Base-by-base conservation (phyloP, 2,797 vertebrate genomes). In the Pseudochromis fuscus region DNA sequence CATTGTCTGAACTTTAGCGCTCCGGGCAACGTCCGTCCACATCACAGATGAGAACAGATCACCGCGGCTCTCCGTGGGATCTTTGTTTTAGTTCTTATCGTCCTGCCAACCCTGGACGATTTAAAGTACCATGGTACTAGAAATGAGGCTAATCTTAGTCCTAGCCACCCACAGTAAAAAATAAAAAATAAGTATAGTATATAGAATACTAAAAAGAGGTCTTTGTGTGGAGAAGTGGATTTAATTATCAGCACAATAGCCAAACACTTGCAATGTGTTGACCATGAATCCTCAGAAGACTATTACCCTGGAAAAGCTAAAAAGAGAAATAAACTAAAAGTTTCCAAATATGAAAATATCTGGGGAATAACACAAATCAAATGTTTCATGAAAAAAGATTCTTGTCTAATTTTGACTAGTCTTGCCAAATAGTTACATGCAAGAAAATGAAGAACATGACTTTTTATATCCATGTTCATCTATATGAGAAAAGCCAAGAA, bases 81-180 rank as follows among this genome's bases (percentile, higher is more conserved):
- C 33, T 74, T 65, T 58, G n/a, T 50, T 69, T 79, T 33, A 53
- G 45, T 46, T 72, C 24, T 57, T 38, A 40, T 61, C 60, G 35
- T 65, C 84, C 85, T 87, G 82, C 84, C 90, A 90, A 89, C 87
- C 82, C 50, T 45, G 74, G 48, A 76, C 83, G 83, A 85, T 86
- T 90, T 82, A 9, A 69, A 72, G 77, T 72, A 91, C 77, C 85
- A 81, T 46, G 67, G 78, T 30, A 49, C 60, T 23, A 33, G n/a
- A 24, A 38, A 62, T 42, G 55, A 55, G 42, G 67, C 12, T 16
- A 52, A 74, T 66, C 18, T 42, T 31, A 28, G 21, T 57, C 24
- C n/a, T n/a, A 42, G 11, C 21, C 2, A 19, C 30, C 76, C 52
- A 48, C 42, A 48, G 49, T 23, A 48, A 16, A 66, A 49, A 35